Evolutionary conservation across 2,113 vertebrate species (phyloP).

Genomic region (Ancistrus triradiatus): DNA sequence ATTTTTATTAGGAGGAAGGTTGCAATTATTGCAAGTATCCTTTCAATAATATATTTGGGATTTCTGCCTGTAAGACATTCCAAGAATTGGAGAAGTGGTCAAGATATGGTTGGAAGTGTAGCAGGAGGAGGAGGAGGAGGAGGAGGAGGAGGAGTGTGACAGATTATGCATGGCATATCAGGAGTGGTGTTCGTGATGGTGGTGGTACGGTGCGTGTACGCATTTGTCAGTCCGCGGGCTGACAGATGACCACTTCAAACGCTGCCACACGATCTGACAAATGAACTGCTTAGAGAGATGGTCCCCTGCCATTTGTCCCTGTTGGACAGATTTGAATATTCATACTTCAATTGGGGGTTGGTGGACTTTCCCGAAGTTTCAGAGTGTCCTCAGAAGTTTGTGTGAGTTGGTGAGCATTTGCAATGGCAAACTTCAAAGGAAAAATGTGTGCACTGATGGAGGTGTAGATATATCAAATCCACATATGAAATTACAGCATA

Average conservation of each 20-base stretch:
- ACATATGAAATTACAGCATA: neutral
- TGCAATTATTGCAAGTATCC: neutral
- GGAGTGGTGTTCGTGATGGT: slow-evolving; percentile 27
- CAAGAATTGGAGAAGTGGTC: neutral
- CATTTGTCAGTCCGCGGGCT: slow-evolving; percentile 15
- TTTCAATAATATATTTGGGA: too few species aligned
- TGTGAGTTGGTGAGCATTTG: slow-evolving; percentile 20
- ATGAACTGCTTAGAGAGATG: slow-evolving; percentile 40
- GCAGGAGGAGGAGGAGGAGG: neutral
- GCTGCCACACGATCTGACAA: slow-evolving; percentile 31
- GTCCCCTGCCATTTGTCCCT: slow-evolving; percentile 37
- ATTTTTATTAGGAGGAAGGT: too few species aligned
- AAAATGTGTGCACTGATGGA: neutral
- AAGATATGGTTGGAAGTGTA: neutral
- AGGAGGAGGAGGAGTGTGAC: slow-evolving; percentile 7
- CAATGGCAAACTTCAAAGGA: neutral
- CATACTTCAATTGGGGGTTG: slow-evolving; percentile 28
- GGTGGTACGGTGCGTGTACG: slow-evolving; percentile 13
- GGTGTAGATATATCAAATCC: neutral
- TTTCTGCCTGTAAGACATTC: too few species aligned
- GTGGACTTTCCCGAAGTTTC: neutral
- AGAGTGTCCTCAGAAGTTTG: neutral
- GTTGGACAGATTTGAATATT: slow-evolving; percentile 53
- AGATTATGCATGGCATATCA: slow-evolving; percentile 37
- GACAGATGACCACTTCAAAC: slow-evolving; percentile 50